A percentile compares a stretch with the other conserved stretches of the same genome.
Conservation (phyloP, 2,113 vertebrate genomes). For the Glaucomys volans region DNA sequence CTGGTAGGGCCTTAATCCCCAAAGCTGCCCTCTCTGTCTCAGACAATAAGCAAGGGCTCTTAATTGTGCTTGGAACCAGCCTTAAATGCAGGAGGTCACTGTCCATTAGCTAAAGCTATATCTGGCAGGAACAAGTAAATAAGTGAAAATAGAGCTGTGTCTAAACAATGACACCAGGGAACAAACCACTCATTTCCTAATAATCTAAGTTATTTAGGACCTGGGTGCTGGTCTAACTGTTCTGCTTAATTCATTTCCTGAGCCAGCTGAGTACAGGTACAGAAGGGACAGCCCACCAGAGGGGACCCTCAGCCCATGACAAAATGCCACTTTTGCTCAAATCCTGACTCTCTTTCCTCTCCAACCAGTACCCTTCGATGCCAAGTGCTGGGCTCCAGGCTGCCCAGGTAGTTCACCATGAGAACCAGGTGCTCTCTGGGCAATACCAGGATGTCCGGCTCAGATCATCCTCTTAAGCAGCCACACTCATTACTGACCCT, state of each 20-base stretch:
- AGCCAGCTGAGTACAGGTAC: neutral
- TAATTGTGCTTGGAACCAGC: conserved; percentile 35
- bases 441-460: neutral
- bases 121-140: conserved; percentile 31
- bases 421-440: neutral
- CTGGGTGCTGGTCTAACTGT: neutral
- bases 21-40: neutral
- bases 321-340: neutral
- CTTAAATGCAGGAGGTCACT: neutral
- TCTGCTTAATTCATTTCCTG: neutral
- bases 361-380: neutral
- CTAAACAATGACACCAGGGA: neutral
- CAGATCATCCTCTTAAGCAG: neutral
- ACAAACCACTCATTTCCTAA: neutral
- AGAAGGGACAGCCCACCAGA: neutral
- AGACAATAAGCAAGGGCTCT: neutral
- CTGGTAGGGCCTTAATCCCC: neutral
- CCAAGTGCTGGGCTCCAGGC: neutral
- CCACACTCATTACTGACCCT: neutral
- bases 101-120: neutral
- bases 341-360: neutral
- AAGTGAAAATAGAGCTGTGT: neutral
- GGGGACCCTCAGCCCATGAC: neutral
- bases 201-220: neutral
- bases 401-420: neutral